Base-by-base conservation (phyloP, 37 sponge, comb jelly and placozoan species). In the Agelas oroides region DNA sequence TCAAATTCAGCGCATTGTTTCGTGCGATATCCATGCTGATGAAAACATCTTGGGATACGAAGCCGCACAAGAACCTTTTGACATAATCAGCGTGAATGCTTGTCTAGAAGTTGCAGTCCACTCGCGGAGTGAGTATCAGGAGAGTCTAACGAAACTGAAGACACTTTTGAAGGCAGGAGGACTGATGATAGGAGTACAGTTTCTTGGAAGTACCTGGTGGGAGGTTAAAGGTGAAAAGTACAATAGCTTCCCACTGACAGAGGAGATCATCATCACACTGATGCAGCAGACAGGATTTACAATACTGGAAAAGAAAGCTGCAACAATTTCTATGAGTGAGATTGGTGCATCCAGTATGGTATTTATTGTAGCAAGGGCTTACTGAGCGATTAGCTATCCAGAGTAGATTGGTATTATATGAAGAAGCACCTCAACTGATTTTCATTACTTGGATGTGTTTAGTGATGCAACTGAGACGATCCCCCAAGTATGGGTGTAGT, bases 91-190 rank as follows among this genome's bases (percentile, higher is more conserved):
- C 11, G 5, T 62, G 64, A 62, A 62, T 62, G 64, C 11, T 5
- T 62, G 64, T 27, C 24, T 62, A 62, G 64, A 62, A 62, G 64
- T 12, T 62, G 64, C 64, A 62, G 64, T 62, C 64, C 5, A 62
- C 27, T 62, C 64, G 24, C 64, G 13, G 5, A 62, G 64, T 62
- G 11, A 62, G 5, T 62, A 62, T 11, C 64, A 62, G 64, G 11
- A 62, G 24, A 13, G 64, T 62, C 28, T 62, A 12, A 12, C 64
- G 28, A 62, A 62, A 62, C 64, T 62, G 27, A 62, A 62, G 11
- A 27, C 27, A 27, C 28, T 62, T n/a, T 12, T 70, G 36, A 35
- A 70, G 23, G 5, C 71, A 23, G 12, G 71, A 11, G 38, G 37
- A 70, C 71, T 70, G 38, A 3, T 70, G 71, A 35, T 70, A 35